Evolutionary conservation across 2,797 vertebrate species (phyloP).

Genomic region (Tadarida brasiliensis): DNA sequence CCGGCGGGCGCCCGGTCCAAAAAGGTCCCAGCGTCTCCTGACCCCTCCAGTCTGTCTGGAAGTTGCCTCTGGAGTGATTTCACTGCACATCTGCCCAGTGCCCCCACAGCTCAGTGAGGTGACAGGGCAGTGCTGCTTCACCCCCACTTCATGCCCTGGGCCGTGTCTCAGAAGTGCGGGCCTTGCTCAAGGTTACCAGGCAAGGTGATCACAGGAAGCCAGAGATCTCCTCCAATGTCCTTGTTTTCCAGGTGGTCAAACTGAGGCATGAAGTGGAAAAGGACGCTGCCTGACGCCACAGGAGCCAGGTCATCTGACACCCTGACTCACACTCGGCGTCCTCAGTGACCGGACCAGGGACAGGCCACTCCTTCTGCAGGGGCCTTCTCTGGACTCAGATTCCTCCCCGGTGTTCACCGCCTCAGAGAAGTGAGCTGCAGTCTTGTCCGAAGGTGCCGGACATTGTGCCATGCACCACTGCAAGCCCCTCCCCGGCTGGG

Average conservation of each 20-base stretch:
- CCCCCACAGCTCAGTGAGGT: background rate
- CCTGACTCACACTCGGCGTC: background rate
- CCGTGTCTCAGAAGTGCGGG: background rate
- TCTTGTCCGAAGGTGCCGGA: background rate
- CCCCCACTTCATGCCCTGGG: background rate
- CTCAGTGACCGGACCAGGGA: background rate
- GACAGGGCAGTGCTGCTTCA: background rate
- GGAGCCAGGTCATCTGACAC: background rate
- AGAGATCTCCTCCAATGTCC: background rate
- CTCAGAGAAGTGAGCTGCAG: background rate
- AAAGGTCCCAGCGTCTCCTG: background rate
- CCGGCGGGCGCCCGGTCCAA: background rate
- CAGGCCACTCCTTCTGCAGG: background rate
- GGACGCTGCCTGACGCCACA: too few species aligned
- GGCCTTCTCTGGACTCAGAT: background rate
- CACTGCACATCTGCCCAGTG: background rate
- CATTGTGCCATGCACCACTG: background rate
- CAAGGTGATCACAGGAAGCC: background rate
- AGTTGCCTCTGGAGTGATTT: background rate
- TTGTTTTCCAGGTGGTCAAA: background rate
- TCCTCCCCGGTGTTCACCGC: background rate
- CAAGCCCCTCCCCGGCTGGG: background rate
- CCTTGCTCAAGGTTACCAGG: background rate
- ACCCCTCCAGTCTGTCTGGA: background rate
- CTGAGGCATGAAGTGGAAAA: background rate